phyloP scores from a whole-genome alignment of 2,888 invertebrate species.

The Torymus texanus region DNA sequence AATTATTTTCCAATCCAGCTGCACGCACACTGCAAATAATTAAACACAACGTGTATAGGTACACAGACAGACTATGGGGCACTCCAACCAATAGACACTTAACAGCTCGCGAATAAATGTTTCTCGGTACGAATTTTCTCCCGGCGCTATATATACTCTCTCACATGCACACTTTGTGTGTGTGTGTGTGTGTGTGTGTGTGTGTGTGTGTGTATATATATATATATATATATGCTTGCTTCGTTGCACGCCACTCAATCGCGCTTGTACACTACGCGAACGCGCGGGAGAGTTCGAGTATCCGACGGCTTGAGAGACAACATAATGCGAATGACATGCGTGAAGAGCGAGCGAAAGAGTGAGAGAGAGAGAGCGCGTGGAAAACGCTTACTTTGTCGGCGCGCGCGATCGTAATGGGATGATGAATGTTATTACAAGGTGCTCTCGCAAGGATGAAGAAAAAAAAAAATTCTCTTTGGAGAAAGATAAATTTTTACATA shows the following conservation, averaged over 20 bases:
- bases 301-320: constrained; percentile 23
- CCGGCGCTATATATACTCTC: not conserved
- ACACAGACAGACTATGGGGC: too few species aligned
- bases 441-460: not conserved
- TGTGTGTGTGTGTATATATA: too few species aligned
- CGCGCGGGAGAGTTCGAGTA: not conserved
- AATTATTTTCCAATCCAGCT: too few species aligned
- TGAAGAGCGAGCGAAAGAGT: constrained; percentile 12
- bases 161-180: too few species aligned
- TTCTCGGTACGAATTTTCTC: constrained; percentile 40
- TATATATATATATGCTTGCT: too few species aligned
- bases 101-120: constrained; percentile 6
- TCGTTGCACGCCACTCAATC: not conserved
- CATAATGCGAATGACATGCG: constrained; percentile 54
- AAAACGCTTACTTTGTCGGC: constrained; percentile 1
- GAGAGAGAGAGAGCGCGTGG: not conserved
- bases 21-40: too few species aligned
- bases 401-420: constrained; percentile 39
- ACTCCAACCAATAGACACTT: not conserved
- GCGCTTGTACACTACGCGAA: not conserved
- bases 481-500: constrained; percentile 24
- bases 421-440: constrained; percentile 50
- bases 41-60: too few species aligned
- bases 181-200: too few species aligned
- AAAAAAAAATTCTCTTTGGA: not conserved